phyloP scores from a whole-genome alignment of 92 coral and sea anemone species.

The Epizoanthus illoricatus region DNA sequence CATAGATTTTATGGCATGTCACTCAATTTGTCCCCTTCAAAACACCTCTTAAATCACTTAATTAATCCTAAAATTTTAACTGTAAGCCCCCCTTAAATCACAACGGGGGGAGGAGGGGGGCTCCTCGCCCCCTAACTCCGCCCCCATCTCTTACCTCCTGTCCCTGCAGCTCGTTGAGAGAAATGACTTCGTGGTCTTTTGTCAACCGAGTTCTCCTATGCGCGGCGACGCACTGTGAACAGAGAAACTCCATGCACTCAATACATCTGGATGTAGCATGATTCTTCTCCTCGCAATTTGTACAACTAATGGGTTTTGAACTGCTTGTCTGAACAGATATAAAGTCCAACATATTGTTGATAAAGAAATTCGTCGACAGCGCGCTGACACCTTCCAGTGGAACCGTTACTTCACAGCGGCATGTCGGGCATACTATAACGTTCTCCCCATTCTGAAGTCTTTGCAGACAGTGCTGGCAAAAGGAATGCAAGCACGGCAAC shows the following conservation, averaged over 20 bases:
- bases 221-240: constrained; percentile 91
- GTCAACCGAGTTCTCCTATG: constrained; percentile 89
- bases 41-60: no score
- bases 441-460: constrained; percentile 86
- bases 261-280: constrained; percentile 85
- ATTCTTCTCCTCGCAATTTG: constrained; percentile 89
- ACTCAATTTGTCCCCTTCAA: no score
- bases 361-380: constrained; percentile 88
- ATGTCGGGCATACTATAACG: constrained; percentile 84
- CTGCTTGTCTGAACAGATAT: constrained; percentile 88
- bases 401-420: constrained; percentile 79
- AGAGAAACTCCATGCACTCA: constrained; percentile 96
- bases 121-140: no score
- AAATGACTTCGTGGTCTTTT: constrained; percentile 92
- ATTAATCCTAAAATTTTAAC: no score
- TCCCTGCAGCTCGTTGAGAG: constrained; percentile 81
- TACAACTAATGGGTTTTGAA: constrained; percentile 83
- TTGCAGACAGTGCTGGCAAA: constrained; percentile 85
- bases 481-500: constrained; percentile 92
- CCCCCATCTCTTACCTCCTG: constrained; percentile 48
- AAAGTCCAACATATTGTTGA: constrained; percentile 96
- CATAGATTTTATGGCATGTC: no score
- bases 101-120: no score
- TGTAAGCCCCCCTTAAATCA: no score
- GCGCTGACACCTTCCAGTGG: constrained; percentile 90